Evolutionary conservation across 2,888 invertebrate genomes (phyloP).

Genomic region (Morpho achilles): DNA sequence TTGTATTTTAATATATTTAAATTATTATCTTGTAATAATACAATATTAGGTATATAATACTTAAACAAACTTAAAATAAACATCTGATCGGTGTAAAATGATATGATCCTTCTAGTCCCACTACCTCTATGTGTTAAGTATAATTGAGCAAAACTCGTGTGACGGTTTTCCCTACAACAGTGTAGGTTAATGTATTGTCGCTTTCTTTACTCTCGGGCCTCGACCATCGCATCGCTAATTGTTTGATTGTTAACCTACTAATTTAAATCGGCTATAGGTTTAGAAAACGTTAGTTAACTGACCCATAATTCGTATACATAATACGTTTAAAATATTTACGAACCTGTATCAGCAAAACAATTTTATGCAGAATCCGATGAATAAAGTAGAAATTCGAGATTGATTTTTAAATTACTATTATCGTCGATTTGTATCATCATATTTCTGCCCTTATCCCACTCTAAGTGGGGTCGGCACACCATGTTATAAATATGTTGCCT

Average conservation of each 20-base stretch:
- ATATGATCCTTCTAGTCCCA: conserved; percentile 27
- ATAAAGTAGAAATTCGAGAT: too few species aligned
- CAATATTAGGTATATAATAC: too few species aligned
- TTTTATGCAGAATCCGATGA: too few species aligned
- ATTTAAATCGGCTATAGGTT: conserved; percentile 60
- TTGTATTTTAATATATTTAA: too few species aligned
- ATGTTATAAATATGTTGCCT: too few species aligned
- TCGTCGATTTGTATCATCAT: too few species aligned
- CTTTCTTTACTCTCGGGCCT: conserved; percentile 56
- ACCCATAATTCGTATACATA: conserved; percentile 38
- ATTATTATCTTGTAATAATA: too few species aligned
- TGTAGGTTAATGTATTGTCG: conserved; percentile 68
- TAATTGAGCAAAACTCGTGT: conserved; percentile 70
- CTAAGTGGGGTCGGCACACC: too few species aligned
- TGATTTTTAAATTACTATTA: too few species aligned
- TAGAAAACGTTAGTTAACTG: conserved; percentile 47
- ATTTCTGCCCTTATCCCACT: too few species aligned
- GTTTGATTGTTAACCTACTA: conserved; percentile 68
- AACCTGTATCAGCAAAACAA: too few species aligned
- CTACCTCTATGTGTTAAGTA: conserved; percentile 44
- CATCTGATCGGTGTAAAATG: background rate
- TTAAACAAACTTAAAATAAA: too few species aligned
- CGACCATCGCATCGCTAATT: conserved; percentile 67
- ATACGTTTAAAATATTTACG: conserved; percentile 12
- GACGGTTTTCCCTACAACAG: conserved; percentile 68